These are phyloP conservation scores for Apogon talboti DNA, from an alignment of 2,797 vertebrate genomes.

Conservation along the genomic window DNA sequence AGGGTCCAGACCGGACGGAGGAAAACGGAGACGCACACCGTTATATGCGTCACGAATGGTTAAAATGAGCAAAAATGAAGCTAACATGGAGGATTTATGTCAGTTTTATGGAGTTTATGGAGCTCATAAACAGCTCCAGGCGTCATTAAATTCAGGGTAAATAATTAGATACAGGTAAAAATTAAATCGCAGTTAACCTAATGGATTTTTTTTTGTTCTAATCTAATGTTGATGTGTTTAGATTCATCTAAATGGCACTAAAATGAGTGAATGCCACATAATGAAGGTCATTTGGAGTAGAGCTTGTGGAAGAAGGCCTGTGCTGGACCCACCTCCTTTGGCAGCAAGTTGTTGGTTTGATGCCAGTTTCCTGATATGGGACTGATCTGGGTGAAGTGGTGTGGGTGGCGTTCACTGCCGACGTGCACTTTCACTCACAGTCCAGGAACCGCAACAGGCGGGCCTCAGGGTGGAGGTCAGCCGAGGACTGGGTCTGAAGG, in stretches of 20 bases:
- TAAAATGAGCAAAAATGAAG: no score
- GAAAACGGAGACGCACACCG: no score
- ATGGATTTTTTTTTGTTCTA: no score
- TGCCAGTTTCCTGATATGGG: conserved; percentile 59
- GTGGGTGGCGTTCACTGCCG: conserved; percentile 21
- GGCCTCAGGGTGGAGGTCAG: no score
- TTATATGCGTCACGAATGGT: neutral
- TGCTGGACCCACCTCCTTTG: conserved; percentile 69
- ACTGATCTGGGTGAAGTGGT: neutral
- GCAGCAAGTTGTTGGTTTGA: conserved; percentile 46
- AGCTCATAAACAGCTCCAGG: no score
- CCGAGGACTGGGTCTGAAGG: no score
- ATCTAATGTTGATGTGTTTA: neutral
- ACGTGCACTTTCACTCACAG: conserved; percentile 17
- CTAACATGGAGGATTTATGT: no score
- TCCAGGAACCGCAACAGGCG: neutral
- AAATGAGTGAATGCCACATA: neutral
- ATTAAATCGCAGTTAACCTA: no score
- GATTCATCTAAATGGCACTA: neutral
- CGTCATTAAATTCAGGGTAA: no score
- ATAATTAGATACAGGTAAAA: no score
- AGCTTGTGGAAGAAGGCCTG: conserved; percentile 48
- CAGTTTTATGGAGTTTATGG: no score
- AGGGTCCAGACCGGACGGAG: neutral
- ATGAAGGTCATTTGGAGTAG: conserved; percentile 79